These are phyloP conservation scores for Sweltsa coloradensis DNA, from an alignment of 1,140 invertebrate genomes.

Conservation along the genomic window DNA sequence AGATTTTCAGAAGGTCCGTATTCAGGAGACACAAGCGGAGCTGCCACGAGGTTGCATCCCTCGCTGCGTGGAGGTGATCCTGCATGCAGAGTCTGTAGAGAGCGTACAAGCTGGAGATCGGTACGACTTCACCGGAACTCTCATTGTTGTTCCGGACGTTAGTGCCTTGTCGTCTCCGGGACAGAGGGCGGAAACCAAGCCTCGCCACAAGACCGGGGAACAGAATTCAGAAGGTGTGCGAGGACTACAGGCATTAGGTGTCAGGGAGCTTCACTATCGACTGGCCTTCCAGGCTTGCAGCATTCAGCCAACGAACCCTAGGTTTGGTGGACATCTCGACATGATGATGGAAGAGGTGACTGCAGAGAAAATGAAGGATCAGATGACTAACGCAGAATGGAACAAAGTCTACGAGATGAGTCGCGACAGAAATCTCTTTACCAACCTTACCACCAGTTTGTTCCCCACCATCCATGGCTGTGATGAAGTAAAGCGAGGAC, in stretches of 20 bases:
- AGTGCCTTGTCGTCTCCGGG: conserved; percentile 74
- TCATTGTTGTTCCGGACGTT: conserved; percentile 97
- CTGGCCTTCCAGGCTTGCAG: conserved; percentile 92
- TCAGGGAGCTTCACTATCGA: conserved; percentile 89
- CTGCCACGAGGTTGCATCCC: conserved; percentile 94
- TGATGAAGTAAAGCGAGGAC: conserved; percentile 93
- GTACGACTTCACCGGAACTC: conserved; percentile 93
- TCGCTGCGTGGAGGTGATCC: conserved; percentile 86
- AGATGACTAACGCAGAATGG: conserved; percentile 93
- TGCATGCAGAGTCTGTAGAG: conserved; percentile 95
- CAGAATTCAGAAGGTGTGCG: conserved; percentile 77
- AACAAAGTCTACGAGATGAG: conserved; percentile 96
- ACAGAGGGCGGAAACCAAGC: conserved; percentile 67
- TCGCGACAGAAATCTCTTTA: conserved; percentile 81
- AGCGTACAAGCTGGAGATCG: conserved; percentile 82
- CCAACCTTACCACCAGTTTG: conserved; percentile 83
- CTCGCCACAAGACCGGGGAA: conserved; percentile 56
- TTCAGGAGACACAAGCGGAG: conserved; percentile 97
- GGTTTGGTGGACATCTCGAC: conserved; percentile 71
- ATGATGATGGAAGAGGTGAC: conserved; percentile 69
- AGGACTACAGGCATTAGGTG: conserved; percentile 87
- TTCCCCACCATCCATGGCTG: conserved; percentile 98
- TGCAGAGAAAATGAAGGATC: conserved; percentile 82
- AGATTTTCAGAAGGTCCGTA: conserved; percentile 97
- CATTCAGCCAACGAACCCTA: conserved; percentile 71